Evolutionary conservation across 2,888 invertebrate species (phyloP), one percentile per base, ranked within the genome.

Genomic region (Dryadula phaetusa): DNA sequence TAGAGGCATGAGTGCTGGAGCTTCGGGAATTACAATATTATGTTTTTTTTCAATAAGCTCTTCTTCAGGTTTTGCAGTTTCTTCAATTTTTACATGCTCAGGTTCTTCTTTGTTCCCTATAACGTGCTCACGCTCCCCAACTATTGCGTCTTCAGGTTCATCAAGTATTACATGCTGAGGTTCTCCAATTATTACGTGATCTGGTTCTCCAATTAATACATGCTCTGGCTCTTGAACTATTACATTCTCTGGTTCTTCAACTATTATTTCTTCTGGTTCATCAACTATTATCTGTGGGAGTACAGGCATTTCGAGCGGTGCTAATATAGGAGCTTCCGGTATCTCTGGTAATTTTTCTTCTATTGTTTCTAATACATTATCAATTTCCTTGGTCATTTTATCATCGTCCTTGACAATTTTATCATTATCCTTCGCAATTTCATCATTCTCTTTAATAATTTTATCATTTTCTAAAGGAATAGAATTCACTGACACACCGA

Each of bases 1-100:
- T 8, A 67, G 28, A 53, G 63, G 75, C 44, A 74, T 65, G 7
- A 68, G 28, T 61, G 62, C 12, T 12, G 71, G 69, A 16, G 54
- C 37, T 53, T 70, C 62, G n/a, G 62, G 64, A 6, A 67, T 58
- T 18, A 62, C 18, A 5, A 56, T 18, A 52, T 16, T 52, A 40
- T 64, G 46, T 12, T 64, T 22, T 44, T 62, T 47, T 58, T 49
- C 56, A 46, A 56, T 53, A 14, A 46, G 40, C n/a, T 44, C 8
- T 52, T 52, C 46, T 49, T 54, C 46, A 22, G 42, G 14, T 16
- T 25, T 6, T 52, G 16, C 28, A 14, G 20, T n/a, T 53, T 53
- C 10, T 20, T 60, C 37, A 16, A 14, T 14, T 49, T 18, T 20
- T 16, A 49, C 28, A 12, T 3, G 28, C 28, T 28, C 28, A n/a